A percentile compares a stretch with the other conserved stretches of the same genome.
These are phyloP conservation scores for Bombyx huttoni DNA, from an alignment of 2,888 invertebrate species.

Conservation along the genomic window DNA sequence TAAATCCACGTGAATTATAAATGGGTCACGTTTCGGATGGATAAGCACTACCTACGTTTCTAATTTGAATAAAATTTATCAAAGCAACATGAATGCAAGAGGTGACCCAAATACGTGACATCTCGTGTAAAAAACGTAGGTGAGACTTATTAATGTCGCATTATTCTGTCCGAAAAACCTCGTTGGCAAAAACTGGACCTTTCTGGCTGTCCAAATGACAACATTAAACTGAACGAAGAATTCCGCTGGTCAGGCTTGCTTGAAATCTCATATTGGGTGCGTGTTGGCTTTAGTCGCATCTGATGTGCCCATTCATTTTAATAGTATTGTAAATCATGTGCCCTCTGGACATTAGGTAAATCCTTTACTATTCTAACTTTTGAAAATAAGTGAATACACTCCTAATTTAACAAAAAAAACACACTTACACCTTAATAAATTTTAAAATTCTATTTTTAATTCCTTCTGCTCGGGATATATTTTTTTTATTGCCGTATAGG, in stretches of 20 bases:
- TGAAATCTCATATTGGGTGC: constrained; percentile 28
- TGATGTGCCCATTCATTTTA: neutral
- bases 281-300: neutral
- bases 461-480: too few relatives aligned
- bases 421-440: too few relatives aligned
- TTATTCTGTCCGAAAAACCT: constrained; percentile 42
- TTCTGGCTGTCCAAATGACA: constrained; percentile 46
- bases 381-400: too few relatives aligned
- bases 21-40: constrained; percentile 20
- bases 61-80: constrained; percentile 32
- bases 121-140: constrained; percentile 34
- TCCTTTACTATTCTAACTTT: too few relatives aligned
- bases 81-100: constrained; percentile 26
- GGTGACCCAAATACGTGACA: constrained; percentile 40
- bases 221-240: constrained; percentile 36
- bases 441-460: too few relatives aligned
- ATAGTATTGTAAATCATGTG: too few relatives aligned
- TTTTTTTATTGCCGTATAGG: too few relatives aligned
- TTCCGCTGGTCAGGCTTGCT: constrained; percentile 18
- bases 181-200: constrained; percentile 42
- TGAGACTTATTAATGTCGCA: constrained; percentile 54
- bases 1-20: constrained; percentile 19
- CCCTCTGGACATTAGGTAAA: too few relatives aligned
- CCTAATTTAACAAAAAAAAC: too few relatives aligned
- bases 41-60: constrained; percentile 18